Evolutionary conservation across 2,797 vertebrate genomes (phyloP), one percentile per base, ranked within the genome.

Genomic region (Onychomys torridus): DNA sequence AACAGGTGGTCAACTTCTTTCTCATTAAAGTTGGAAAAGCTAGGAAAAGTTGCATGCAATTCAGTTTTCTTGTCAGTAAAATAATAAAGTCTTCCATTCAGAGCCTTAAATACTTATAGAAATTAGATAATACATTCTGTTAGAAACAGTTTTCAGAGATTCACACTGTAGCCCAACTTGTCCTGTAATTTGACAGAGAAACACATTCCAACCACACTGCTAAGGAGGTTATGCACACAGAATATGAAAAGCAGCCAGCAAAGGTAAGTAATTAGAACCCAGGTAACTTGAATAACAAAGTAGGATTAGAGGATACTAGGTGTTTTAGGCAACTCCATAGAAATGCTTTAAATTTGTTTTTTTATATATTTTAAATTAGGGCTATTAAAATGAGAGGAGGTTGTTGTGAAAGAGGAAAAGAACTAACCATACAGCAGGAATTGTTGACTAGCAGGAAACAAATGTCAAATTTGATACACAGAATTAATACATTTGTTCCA

Each of bases 1-100:
- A 95, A 98, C 86, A 97, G 96, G 76, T 94, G 96, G 97, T 61
- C 97, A 89, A 29, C 16, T 40, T 87, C 34, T 67, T 95, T 97
- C 92, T 97, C 86, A 75, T 96, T 97, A 96, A 96, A 1, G 17
- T 43, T n/a, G 59, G n/a, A 83, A 95, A 90, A 95, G 34, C 25
- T 59, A 73, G 16, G 43, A 81, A 90, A 34, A 78, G 12, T 90
- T 69, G 43, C 11, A 49, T 19, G 78, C 3, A 21, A 1, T 63
- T 87, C 67, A 49, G 29, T 69, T 67, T 71, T 67, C 76, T 91
- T 5, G 21, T 52, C 27, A 79, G 25, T 55, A 73, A 95, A 73
- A 92, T 55, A 87, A 55, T 34, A 23, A 81, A 71, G 8, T 69
- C 57, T 93, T 82, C 67, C 76, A 82, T 49, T 52, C 79, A 3